Conservation (phyloP, 2,888 invertebrate species). For the Tubulanus polymorphus region DNA sequence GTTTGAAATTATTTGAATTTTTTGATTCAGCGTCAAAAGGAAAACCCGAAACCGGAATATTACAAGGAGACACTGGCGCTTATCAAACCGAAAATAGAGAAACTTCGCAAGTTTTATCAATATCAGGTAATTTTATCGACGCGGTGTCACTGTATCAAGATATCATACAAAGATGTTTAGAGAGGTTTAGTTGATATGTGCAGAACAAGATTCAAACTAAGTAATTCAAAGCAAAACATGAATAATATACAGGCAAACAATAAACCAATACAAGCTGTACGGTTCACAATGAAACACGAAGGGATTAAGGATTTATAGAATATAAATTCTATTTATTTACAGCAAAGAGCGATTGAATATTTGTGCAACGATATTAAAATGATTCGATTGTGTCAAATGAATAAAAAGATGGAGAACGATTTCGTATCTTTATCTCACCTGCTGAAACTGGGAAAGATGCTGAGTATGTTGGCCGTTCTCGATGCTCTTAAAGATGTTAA, state of each 20-base stretch:
- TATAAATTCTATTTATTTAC: conserved; percentile 57
- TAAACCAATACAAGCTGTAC: no score
- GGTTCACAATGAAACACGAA: no score
- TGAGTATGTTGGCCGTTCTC: conserved; percentile 98
- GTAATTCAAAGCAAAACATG: no score
- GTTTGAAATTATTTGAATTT: no score
- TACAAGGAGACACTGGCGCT: background rate
- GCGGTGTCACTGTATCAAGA: no score
- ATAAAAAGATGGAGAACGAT: conserved; percentile 90
- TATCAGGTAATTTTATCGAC: no score
- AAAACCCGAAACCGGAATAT: background rate
- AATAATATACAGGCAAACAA: background rate
- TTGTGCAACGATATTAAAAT: conserved; percentile 80
- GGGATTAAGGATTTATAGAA: background rate
- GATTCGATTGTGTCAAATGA: conserved; percentile 85
- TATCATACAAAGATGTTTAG: no score
- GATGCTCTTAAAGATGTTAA: conserved; percentile 99
- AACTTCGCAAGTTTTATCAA: no score
- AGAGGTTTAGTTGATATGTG: no score
- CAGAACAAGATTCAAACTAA: no score
- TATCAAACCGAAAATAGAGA: no score
- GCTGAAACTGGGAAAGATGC: conserved; percentile 91
- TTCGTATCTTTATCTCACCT: conserved; percentile 95
- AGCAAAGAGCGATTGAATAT: conserved; percentile 80
- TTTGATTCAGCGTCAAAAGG: no score